phyloP scores from a whole-genome alignment of 2,113 vertebrate species.

The Oreochromis niloticus region DNA sequence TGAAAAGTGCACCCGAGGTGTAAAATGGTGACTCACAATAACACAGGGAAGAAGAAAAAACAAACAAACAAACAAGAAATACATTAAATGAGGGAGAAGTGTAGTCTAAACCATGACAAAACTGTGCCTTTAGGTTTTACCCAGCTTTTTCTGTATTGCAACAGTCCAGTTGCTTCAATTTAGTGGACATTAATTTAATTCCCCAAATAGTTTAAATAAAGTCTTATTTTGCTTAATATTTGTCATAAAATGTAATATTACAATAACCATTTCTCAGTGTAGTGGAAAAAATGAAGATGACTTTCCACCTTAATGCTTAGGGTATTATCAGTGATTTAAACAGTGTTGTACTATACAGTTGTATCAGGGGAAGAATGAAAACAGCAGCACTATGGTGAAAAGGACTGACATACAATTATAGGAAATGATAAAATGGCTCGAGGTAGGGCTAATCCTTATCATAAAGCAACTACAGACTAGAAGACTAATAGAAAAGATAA shows the following conservation, averaged over 20 bases:
- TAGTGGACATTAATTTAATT: background rate
- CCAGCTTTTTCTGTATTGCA: background rate
- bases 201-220: background rate
- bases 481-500: background rate
- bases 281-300: background rate
- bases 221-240: background rate
- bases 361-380: background rate
- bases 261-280: background rate
- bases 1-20: background rate
- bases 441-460: background rate
- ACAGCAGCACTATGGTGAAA: background rate
- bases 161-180: background rate
- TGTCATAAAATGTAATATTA: background rate
- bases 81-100: background rate
- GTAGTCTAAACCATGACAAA: background rate
- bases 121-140: background rate
- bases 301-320: background rate
- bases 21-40: background rate
- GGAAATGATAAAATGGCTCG: background rate
- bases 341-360: background rate
- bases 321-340: background rate
- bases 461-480: background rate
- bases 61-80: rapidly evolving
- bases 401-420: background rate
- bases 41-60: background rate